phyloP scores from a whole-genome alignment of 2,113 vertebrate species.

The Rhadina sibilatrix region DNA sequence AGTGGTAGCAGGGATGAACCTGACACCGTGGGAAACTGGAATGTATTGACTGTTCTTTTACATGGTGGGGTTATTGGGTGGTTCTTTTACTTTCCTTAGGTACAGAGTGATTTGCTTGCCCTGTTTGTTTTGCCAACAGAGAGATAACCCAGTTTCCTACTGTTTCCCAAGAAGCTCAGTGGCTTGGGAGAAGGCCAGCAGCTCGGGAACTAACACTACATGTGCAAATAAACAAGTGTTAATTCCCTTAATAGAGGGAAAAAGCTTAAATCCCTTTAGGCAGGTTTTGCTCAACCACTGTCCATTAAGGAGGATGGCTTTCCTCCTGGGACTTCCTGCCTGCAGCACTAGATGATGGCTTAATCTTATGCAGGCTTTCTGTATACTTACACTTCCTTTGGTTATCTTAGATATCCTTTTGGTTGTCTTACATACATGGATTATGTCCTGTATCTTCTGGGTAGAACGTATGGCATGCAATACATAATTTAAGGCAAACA shows the following conservation, averaged over 20 bases:
- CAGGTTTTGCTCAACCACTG: neutral
- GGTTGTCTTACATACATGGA: accelerated
- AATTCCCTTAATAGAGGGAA: neutral
- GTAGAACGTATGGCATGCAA: neutral
- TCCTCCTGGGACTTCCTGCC: neutral
- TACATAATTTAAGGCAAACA: neutral
- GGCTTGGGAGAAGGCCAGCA: neutral
- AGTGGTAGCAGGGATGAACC: neutral
- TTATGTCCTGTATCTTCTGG: neutral
- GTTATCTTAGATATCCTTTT: neutral
- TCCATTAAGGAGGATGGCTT: neutral
- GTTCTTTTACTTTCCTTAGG: neutral
- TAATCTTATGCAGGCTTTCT: neutral
- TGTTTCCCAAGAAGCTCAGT: neutral
- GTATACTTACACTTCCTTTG: neutral
- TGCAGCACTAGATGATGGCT: neutral
- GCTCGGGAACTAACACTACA: neutral
- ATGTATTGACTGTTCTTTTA: neutral
- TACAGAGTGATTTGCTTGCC: neutral
- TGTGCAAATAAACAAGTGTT: neutral
- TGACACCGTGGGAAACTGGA: neutral
- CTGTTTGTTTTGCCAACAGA: neutral
- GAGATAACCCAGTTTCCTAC: neutral
- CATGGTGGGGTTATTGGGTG: neutral
- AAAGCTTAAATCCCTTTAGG: neutral